A percentile compares a stretch with the other conserved stretches of the same genome.
Evolutionary conservation across 1,140 invertebrate genomes (phyloP).

Genomic region (Scylla paramamosain): DNA sequence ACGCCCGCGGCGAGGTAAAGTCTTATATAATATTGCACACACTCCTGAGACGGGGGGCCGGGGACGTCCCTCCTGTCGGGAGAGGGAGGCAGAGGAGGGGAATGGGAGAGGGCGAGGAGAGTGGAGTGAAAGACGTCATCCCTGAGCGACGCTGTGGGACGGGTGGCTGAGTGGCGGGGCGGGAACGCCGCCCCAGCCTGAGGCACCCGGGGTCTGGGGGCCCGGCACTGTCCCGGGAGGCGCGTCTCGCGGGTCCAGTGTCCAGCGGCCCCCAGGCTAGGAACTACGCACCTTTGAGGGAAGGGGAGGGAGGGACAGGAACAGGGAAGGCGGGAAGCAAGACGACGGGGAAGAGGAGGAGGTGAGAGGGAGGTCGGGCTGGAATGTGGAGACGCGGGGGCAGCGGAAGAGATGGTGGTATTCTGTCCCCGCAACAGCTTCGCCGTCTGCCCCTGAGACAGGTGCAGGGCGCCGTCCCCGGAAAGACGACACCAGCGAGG

Average conservation of each 20-base stretch:
- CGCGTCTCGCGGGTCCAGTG: not conserved
- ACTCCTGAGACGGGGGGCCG: conserved; percentile 72
- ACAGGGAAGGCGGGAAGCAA: not conserved
- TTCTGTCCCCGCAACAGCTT: no score
- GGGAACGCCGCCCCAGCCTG: not conserved
- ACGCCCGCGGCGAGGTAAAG: conserved; percentile 62
- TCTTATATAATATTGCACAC: conserved; percentile 76
- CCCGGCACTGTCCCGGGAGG: not conserved
- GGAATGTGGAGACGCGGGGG: not conserved
- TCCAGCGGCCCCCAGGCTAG: conserved; percentile 36
- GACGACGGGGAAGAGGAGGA: no score
- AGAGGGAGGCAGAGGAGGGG: not conserved
- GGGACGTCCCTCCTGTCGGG: not conserved
- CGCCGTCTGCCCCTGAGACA: no score
- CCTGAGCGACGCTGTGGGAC: conserved; percentile 64
- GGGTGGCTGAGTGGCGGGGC: not conserved
- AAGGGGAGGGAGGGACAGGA: not conserved
- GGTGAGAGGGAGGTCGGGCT: not conserved
- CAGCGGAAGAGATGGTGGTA: no score
- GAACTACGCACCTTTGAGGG: conserved; percentile 59
- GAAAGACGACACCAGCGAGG: no score
- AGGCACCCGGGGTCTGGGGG: not conserved
- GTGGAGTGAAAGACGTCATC: conserved; percentile 67
- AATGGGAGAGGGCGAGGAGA: not conserved
- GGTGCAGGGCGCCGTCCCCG: no score